Evolutionary conservation across 1,140 invertebrate species (phyloP).

Genomic region (Zaprionus capensis): DNA sequence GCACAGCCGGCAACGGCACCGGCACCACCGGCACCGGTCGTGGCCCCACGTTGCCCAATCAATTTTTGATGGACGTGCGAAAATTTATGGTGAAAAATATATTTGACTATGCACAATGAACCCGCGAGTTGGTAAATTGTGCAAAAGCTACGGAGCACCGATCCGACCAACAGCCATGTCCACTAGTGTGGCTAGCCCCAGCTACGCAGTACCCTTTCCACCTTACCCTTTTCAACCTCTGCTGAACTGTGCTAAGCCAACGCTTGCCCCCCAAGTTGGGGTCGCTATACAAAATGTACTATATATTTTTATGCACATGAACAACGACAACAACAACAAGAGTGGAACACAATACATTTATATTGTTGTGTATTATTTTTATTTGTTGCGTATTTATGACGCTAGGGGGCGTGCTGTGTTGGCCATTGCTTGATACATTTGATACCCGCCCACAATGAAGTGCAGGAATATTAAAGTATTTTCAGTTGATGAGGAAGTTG

Average conservation of each 20-base stretch:
- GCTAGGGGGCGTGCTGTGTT: constrained; percentile 35
- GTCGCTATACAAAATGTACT: constrained; percentile 42
- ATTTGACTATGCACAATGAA: constrained; percentile 82
- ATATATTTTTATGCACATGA: constrained; percentile 33
- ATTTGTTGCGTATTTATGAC: constrained; percentile 72
- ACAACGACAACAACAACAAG: constrained; percentile 21
- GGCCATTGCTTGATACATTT: neutral
- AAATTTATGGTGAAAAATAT: constrained; percentile 83
- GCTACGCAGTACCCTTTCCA: neutral
- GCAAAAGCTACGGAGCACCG: constrained; percentile 11
- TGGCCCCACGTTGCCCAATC: constrained; percentile 59
- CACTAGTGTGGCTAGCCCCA: constrained; percentile 59
- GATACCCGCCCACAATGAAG: neutral
- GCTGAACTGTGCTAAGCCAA: neutral
- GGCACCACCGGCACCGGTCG: neutral
- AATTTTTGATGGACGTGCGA: constrained; percentile 83
- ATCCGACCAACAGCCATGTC: constrained; percentile 6
- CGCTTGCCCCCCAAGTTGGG: neutral
- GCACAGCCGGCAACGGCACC: constrained; percentile 17
- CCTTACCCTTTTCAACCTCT: too few species aligned
- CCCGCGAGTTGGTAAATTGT: constrained; percentile 38
- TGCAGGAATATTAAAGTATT: neutral
- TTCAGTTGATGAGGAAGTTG: neutral
- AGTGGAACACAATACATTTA: constrained; percentile 36
- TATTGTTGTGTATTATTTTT: constrained; percentile 67